Evolutionary conservation across 1,140 invertebrate genomes (phyloP), one percentile per base, ranked within the genome.

Genomic region (Aphelenchoides fujianensis): DNA sequence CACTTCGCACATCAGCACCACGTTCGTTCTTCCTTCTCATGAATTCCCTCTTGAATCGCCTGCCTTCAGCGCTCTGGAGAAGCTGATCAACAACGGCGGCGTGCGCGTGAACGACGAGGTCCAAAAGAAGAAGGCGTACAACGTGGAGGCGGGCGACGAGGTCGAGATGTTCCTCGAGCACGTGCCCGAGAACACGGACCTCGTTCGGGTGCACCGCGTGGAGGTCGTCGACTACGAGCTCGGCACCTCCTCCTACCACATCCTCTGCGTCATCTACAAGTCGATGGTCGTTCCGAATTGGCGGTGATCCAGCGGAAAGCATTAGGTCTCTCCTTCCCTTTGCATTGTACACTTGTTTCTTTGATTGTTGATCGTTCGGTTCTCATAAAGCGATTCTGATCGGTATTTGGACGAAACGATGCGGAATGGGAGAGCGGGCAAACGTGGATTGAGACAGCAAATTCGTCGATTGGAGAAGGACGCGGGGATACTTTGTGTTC

Each of bases 71-170:
- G 16, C 63, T 19, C 34, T 66, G 0, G 63, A 66, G 53, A 66
- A 66, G 36, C 53, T 30, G 12, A 2, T 66, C 12, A 1, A 16
- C 1, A 34, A 12, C 1, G 32, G 32, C 36, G 16, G 31, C 9
- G 36, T 66, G 27, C 27, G 63, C n/a, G 63, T 66, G 12, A 66
- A 66, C 32, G 63, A 66, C 23, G 32, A 66, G 32, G 7, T 66
- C 32, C 16, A 37, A 19, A 66, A 66, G n/a, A 66, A 66, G 63
- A 66, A 66, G 63, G 27, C 63, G 32, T 66, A 66, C 7, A 66
- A 66, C 31, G 63, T 66, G 41, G 32, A 66, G 12, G 16, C 63
- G 12, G 63, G 32, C 1, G 63, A 66, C 53, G 27, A 36, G 16
- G 27, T 66, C 31, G 63, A 66, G 19, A 12, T 66, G 63, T 66